Conservation (phyloP, 2,797 vertebrate genomes). For the Pagetopsis macropterus region DNA sequence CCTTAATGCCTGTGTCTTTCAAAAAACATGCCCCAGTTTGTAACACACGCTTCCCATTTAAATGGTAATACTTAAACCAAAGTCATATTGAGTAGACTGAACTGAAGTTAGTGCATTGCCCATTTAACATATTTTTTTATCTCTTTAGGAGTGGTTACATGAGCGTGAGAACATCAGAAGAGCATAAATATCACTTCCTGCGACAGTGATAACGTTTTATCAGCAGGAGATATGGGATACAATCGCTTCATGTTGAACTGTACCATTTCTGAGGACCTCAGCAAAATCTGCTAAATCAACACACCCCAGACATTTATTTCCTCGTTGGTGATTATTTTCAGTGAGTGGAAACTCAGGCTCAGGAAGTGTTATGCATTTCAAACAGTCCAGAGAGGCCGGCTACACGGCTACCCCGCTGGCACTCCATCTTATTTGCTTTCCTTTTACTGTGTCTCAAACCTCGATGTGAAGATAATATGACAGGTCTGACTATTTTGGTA, state of each 20-base stretch:
- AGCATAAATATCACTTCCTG: constrained; percentile 41
- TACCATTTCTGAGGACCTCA: constrained; percentile 55
- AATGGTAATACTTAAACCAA: too few species aligned
- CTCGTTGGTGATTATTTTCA: constrained; percentile 60
- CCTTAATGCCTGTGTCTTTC: too few species aligned
- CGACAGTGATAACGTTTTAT: constrained; percentile 54
- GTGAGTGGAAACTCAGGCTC: constrained; percentile 50
- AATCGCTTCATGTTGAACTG: constrained; percentile 45
- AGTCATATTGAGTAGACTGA: not conserved
- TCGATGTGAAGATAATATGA: constrained; percentile 23
- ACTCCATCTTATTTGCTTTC: constrained; percentile 45
- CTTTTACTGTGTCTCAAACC: constrained; percentile 38
- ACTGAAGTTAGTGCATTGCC: not conserved
- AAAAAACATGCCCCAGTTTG: too few species aligned
- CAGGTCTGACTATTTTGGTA: constrained; percentile 23
- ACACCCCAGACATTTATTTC: constrained; percentile 45
- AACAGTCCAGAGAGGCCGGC: constrained; percentile 35
- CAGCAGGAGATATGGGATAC: constrained; percentile 51
- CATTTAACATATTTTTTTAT: constrained; percentile 29
- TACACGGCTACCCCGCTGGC: constrained; percentile 37
- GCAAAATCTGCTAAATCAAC: constrained; percentile 69
- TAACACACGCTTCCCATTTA: not conserved
- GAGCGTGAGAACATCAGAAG: constrained; percentile 52
- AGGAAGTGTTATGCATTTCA: constrained; percentile 63
- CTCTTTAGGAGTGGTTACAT: constrained; percentile 2